Conservation (phyloP, 1,140 invertebrate species). For the Euglossa dilemma region DNA sequence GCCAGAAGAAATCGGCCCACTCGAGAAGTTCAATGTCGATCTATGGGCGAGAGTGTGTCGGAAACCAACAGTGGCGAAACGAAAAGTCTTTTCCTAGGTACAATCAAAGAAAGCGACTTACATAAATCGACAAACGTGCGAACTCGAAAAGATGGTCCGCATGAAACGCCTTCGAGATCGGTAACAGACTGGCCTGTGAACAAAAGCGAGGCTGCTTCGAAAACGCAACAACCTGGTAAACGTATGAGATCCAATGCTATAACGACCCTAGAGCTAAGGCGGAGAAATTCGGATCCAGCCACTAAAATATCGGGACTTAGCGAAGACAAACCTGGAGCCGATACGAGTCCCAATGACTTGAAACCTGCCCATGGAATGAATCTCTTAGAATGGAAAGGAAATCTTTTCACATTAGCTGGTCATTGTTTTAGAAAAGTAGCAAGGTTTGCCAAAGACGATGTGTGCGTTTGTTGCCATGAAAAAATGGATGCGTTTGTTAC, state of each 20-base stretch:
- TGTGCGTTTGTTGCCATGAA: constrained; percentile 89
- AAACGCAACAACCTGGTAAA: constrained; percentile 78
- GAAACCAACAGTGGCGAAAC: constrained; percentile 68
- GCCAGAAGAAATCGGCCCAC: constrained; percentile 77
- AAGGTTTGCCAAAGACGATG: constrained; percentile 89
- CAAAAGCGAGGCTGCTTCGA: constrained; percentile 72
- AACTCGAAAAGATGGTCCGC: constrained; percentile 70
- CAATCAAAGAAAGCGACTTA: constrained; percentile 79
- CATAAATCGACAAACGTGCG: constrained; percentile 72
- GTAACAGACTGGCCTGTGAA: constrained; percentile 80
- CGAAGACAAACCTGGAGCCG: constrained; percentile 76
- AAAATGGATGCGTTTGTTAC: constrained; percentile 91
- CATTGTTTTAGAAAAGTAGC: constrained; percentile 89
- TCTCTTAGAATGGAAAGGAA: constrained; percentile 83
- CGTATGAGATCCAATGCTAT: constrained; percentile 80
- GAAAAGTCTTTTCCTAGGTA: constrained; percentile 77
- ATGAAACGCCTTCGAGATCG: constrained; percentile 65
- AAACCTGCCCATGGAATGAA: constrained; percentile 79
- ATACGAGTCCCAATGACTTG: constrained; percentile 76
- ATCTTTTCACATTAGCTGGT: constrained; percentile 86
- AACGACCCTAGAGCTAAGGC: constrained; percentile 83
- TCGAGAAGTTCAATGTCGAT: constrained; percentile 78
- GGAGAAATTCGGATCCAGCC: constrained; percentile 89
- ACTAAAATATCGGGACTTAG: constrained; percentile 81
- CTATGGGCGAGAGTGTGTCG: constrained; percentile 78